Evolutionary conservation across 2,888 invertebrate genomes (phyloP).

Genomic region (Leucania comma): DNA sequence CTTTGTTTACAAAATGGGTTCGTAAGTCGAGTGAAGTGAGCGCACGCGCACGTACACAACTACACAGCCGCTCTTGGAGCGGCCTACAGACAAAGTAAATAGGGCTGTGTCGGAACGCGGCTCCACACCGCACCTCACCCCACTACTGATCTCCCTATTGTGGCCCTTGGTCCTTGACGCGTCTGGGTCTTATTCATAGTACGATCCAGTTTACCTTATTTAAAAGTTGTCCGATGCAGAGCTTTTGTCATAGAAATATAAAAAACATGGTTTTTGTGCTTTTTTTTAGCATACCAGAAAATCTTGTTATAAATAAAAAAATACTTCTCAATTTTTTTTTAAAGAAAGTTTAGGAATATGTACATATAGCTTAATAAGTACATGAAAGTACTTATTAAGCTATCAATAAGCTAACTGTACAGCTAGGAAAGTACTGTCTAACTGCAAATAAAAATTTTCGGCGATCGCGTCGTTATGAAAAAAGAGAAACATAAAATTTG

Average conservation of each 20-base stretch:
- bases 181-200: constrained; percentile 57
- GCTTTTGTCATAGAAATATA: neutral
- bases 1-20: constrained; percentile 74
- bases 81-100: constrained; percentile 78
- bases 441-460: neutral
- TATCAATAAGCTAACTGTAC: too few species aligned
- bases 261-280: neutral
- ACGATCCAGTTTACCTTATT: constrained; percentile 20
- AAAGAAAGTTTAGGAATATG: neutral
- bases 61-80: constrained; percentile 82
- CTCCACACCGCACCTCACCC: constrained; percentile 74
- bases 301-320: neutral
- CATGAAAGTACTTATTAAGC: too few species aligned
- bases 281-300: too few species aligned
- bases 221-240: constrained; percentile 4
- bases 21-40: constrained; percentile 59
- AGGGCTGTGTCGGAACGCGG: constrained; percentile 78
- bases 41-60: constrained; percentile 74
- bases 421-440: too few species aligned
- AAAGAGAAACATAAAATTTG: neutral
- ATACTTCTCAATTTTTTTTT: neutral
- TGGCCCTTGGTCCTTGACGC: constrained; percentile 63
- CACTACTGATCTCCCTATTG: constrained; percentile 67
- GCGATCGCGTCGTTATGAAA: neutral
- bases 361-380: too few species aligned